Conservation (phyloP, 2,888 invertebrate species). For the Brassicogethes aeneus region DNA sequence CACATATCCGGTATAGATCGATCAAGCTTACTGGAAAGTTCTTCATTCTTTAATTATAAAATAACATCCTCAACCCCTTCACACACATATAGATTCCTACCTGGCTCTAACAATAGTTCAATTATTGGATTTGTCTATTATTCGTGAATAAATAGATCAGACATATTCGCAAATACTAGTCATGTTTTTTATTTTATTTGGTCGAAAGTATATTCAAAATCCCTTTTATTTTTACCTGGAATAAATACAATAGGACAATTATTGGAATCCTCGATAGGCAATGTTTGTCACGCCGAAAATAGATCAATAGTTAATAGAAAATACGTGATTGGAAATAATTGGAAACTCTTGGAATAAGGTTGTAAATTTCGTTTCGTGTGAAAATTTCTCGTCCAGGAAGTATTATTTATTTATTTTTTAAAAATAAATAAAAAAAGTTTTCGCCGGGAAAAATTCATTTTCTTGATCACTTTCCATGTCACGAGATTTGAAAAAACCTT, state of each 20-base stretch:
- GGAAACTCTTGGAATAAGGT: no score
- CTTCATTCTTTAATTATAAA: not conserved
- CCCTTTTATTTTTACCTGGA: no score
- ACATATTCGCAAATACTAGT: no score
- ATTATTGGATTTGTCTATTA: not conserved
- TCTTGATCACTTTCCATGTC: no score
- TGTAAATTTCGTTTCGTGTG: no score
- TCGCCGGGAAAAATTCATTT: no score
- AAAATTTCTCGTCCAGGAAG: no score
- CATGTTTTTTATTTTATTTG: not conserved
- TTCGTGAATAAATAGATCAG: not conserved
- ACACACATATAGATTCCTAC: not conserved
- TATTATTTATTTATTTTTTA: no score
- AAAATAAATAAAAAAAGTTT: no score
- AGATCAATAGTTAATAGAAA: not conserved
- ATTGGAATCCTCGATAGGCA: not conserved
- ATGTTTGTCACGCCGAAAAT: not conserved
- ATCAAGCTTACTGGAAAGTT: not conserved
- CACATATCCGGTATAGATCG: not conserved
- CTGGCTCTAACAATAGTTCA: not conserved
- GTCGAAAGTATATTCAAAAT: conserved; percentile 1
- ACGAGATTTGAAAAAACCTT: no score
- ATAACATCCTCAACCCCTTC: not conserved
- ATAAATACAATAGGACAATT: not conserved
- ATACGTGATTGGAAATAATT: conserved; percentile 1